Evolutionary conservation across 2,113 vertebrate genomes (phyloP), one percentile per base, ranked within the genome.

Genomic region (Anolis carolinensis): DNA sequence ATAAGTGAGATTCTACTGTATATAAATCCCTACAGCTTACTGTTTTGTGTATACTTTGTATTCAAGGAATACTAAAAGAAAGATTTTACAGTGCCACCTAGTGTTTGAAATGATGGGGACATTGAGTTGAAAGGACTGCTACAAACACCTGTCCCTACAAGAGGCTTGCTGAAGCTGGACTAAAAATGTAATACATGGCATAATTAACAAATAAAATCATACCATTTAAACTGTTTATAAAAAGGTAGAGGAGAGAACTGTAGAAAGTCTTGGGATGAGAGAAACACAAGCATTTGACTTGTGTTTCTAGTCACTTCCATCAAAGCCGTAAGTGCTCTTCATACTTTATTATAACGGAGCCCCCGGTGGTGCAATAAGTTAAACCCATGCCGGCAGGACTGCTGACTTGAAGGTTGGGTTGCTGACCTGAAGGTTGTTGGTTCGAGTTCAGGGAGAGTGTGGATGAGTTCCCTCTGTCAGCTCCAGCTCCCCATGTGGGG

Each of bases 11-110:
- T n/a, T n/a, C n/a, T n/a, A n/a, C n/a, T n/a, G 39, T 44, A 44
- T 5, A 55, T 11, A 55, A 55, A 55, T 9, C 52, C 55, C 39
- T 44, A 59, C 55, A 59, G 1, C 55, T 59, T 16, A 59, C 55
- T 59, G n/a, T 25, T 44, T 44, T 55, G 25, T 30, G 11, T 44
- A n/a, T 10, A n/a, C 18, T 21, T 71, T 14, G 2, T n/a, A 79
- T 44, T 8, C 62, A 34, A 14, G n/a, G 36, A 21, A 23, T 62
- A 73, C 44, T 23, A 14, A 34, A 63, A 36, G 23, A 73, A 72
- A 70, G 83, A 36, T 71, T 39, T 44, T 50, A 72, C 25, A 71
- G 67, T 80, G 84, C 77, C 77, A 44, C 30, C 84, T 86, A 67
- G 84, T 73, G 84, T 79, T 79, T 79, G 21, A 72, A 79, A 63